Evolutionary conservation across 2,113 vertebrate species (phyloP), one percentile per base, ranked within the genome.

Genomic region (Otis tarda): DNA sequence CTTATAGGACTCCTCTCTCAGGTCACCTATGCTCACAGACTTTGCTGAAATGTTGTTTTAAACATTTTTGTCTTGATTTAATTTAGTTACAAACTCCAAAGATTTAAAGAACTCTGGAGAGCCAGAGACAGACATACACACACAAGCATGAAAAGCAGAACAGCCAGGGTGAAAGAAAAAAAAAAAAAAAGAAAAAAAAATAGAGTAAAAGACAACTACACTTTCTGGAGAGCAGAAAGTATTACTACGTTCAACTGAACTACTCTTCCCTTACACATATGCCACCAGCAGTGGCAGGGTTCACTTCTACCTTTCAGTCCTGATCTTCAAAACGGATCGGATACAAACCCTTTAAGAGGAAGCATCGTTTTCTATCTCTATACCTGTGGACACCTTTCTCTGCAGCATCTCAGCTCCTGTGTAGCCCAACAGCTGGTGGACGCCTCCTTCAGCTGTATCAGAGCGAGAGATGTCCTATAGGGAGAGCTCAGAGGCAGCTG

Each of bases 401-500:
- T 39, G 33, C 50, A 69, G 37, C 31, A 39, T 23, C 41, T 65
- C 27, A 35, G 28, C 22, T 74, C 50, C 41, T 31, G 6, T 9
- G 7, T 22, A 68, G 49, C 31, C 39, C 59, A 73, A 57, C 20
- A 35, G 50, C 50, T 30, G 12, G 23, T 14, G 9, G 47, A 49
- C 11, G 6, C 4, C 16, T 56, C 41, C 68, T 74, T 65, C 47
- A 12, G 4, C 23, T 23, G 43, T 31, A 9, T 45, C 7, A 12
- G 45, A 82, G 9, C 3, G 4, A 65, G 41, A 65, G 9, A 10
- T 7, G 33, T 61, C 56, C 19, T 52, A n/a, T 10, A 56, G 16
- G 45, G 12, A 43, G 35, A 49, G 33, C 19, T 60, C 65, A 70
- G n/a, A 53, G 28, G 20, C 7, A 1, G 28, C 8, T 0, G 0